These are phyloP conservation scores for Gila robusta DNA, from an alignment of 2,797 vertebrate species.

Conservation along the genomic window DNA sequence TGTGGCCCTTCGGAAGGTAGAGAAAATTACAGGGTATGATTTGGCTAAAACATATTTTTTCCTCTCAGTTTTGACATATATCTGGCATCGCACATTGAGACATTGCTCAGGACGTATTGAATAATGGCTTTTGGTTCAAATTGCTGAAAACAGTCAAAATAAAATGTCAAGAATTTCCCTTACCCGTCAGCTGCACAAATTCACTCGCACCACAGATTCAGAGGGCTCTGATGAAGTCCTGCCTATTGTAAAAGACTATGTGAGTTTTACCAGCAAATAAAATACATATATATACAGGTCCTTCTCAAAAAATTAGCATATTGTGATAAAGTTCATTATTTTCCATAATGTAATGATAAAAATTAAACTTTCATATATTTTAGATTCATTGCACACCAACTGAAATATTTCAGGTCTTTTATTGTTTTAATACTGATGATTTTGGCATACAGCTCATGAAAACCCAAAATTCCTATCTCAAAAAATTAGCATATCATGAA, in stretches of 20 bases:
- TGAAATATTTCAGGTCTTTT: too few relatives aligned
- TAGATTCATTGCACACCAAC: too few relatives aligned
- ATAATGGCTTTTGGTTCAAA: conserved; percentile 67
- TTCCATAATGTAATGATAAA: too few relatives aligned
- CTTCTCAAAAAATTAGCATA: too few relatives aligned
- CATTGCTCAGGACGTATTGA: conserved; percentile 59
- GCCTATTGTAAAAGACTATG: conserved; percentile 42
- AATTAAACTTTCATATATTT: too few relatives aligned
- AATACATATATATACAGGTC: neutral
- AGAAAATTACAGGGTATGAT: conserved; percentile 78
- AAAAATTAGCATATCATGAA: too few relatives aligned
- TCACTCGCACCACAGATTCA: conserved; percentile 57
- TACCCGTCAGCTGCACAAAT: conserved; percentile 56
- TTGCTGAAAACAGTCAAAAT: conserved; percentile 58
- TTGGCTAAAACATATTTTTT: conserved; percentile 71
- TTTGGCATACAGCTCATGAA: too few relatives aligned
- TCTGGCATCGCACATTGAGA: conserved; percentile 68
- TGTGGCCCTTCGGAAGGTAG: conserved; percentile 80
- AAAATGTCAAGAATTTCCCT: conserved; percentile 66
- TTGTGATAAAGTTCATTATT: too few relatives aligned
- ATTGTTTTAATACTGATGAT: too few relatives aligned
- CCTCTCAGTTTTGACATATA: conserved; percentile 75
- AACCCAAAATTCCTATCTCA: too few relatives aligned
- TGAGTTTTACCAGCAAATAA: neutral
- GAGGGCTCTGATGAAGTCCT: conserved; percentile 56